Conservation (phyloP, 2,113 vertebrate genomes). For the Ctenomys sociabilis region DNA sequence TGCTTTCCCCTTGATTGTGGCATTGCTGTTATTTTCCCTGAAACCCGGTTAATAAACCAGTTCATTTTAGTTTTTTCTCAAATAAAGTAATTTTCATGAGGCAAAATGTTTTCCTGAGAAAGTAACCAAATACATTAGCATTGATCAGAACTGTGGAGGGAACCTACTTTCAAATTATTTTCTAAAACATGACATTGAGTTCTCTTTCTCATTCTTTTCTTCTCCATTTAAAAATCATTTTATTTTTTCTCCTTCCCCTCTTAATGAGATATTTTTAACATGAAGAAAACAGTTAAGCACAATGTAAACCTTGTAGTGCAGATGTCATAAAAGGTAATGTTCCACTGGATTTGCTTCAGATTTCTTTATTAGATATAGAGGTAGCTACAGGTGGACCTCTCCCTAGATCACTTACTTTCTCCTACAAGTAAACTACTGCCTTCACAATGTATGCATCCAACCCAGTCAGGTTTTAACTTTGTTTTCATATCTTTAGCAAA, state of each 20-base stretch:
- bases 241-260: not conserved
- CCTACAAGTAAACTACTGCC: not conserved
- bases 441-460: not conserved
- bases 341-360: not conserved
- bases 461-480: not conserved
- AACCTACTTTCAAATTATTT: not conserved
- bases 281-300: not conserved
- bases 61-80: not conserved
- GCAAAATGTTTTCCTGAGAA: too few species aligned
- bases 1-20: not conserved
- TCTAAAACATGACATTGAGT: not conserved
- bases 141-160: not conserved
- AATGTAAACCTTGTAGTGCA: not conserved
- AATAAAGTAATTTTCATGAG: too few species aligned
- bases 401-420: not conserved
- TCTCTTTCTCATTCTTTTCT: not conserved
- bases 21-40: slow-evolving; percentile 38
- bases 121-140: not conserved
- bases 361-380: not conserved
- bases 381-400: not conserved
- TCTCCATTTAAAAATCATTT: not conserved
- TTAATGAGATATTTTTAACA: not conserved
- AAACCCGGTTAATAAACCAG: slow-evolving; percentile 18
- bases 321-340: not conserved
- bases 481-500: not conserved